Conservation (phyloP, 2,888 invertebrate species). For the Calliopum simillimum region DNA sequence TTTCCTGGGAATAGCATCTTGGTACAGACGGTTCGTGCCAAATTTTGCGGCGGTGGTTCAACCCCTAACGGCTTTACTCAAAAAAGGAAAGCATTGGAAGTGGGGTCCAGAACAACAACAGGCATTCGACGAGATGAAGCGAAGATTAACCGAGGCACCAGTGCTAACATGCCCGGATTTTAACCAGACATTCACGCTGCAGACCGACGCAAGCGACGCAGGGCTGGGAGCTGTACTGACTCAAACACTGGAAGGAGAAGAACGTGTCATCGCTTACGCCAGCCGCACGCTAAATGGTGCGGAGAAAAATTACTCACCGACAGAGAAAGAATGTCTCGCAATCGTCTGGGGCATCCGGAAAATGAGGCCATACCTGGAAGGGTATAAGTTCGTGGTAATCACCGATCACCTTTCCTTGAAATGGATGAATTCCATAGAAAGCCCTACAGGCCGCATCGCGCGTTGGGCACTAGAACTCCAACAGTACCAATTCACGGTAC, state of each 20-base stretch:
- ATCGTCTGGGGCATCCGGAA: conserved; percentile 41
- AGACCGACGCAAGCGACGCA: conserved; percentile 34
- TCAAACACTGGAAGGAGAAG: conserved; percentile 11
- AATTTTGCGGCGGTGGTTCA: background rate
- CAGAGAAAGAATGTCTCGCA: conserved; percentile 41
- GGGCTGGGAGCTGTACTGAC: conserved; percentile 31
- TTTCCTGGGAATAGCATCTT: background rate
- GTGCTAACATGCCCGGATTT: conserved; percentile 29
- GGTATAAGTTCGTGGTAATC: conserved; percentile 27
- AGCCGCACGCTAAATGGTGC: conserved; percentile 31
- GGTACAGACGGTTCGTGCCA: background rate
- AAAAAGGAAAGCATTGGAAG: conserved; percentile 15
- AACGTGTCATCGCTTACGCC: conserved; percentile 33
- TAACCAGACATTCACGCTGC: conserved; percentile 16
- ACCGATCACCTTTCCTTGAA: conserved; percentile 42
- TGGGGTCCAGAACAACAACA: conserved; percentile 17
- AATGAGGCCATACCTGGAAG: conserved; percentile 33
- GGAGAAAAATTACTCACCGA: conserved; percentile 39
- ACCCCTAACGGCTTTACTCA: conserved; percentile 17
- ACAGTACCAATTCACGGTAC: conserved; percentile 34
- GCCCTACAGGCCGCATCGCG: conserved; percentile 36
- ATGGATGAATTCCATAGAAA: conserved; percentile 38
- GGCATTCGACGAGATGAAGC: conserved; percentile 22
- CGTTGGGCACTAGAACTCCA: conserved; percentile 40
- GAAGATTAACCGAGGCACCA: conserved; percentile 24